phyloP scores from a whole-genome alignment of 2,888 invertebrate species.

The Epinotia bilunana region DNA sequence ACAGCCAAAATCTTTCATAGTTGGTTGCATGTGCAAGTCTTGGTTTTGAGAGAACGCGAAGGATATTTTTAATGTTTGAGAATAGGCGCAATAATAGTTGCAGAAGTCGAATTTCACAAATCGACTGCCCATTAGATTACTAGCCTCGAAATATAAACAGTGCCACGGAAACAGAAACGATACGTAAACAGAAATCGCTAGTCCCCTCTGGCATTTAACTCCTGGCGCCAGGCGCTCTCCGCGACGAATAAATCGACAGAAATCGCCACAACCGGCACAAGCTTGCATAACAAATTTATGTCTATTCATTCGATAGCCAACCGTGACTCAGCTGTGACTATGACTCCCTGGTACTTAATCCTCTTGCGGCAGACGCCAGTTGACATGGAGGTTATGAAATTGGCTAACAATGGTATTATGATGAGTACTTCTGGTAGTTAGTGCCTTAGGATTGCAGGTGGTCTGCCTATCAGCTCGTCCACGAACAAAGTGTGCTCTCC shows the following conservation, averaged over 20 bases:
- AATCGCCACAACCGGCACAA: constrained; percentile 43
- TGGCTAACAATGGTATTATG: constrained; percentile 27
- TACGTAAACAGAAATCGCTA: constrained; percentile 34
- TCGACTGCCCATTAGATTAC: constrained; percentile 9
- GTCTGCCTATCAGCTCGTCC: too few relatives aligned
- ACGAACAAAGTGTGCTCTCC: too few relatives aligned
- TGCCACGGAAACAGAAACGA: constrained; percentile 21
- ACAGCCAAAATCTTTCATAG: too few relatives aligned
- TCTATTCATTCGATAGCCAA: constrained; percentile 34
- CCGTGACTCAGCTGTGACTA: constrained; percentile 51
- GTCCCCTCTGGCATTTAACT: constrained; percentile 35
- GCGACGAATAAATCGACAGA: constrained; percentile 46
- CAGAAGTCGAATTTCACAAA: not conserved
- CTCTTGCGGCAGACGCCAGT: constrained; percentile 43
- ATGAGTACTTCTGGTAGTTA: too few relatives aligned
- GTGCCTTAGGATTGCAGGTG: too few relatives aligned
- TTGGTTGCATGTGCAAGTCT: not conserved
- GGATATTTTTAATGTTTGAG: not conserved
- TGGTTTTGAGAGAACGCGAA: not conserved
- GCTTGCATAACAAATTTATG: constrained; percentile 49
- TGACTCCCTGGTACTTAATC: constrained; percentile 48
- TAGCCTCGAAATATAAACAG: constrained; percentile 11
- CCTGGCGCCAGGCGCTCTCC: constrained; percentile 48
- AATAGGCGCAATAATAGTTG: not conserved
- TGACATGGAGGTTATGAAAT: constrained; percentile 43